Conservation (phyloP, 2,113 vertebrate genomes). For the Leucosticte australis region DNA sequence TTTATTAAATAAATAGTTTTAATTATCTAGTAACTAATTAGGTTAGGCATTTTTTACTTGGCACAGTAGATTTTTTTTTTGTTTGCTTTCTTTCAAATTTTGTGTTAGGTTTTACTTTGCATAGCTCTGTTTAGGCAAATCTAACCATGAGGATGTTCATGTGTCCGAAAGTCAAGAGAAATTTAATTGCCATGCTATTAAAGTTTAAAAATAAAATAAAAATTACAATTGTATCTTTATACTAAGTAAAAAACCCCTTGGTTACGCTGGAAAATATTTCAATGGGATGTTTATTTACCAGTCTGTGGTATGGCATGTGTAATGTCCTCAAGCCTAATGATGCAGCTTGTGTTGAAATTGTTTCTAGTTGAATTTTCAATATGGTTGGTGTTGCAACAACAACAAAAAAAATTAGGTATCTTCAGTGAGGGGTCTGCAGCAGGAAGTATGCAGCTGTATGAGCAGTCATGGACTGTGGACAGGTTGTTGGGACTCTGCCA, state of each 20-base stretch:
- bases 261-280: background rate
- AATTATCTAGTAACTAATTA: background rate
- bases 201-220: background rate
- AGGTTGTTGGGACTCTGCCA: conserved; percentile 6
- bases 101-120: background rate
- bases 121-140: background rate
- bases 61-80: rapidly evolving
- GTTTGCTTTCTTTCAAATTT: background rate
- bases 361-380: background rate
- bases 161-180: background rate
- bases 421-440: background rate
- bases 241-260: background rate
- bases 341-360: background rate
- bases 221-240: background rate
- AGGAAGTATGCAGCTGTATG: background rate
- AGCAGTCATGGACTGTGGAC: background rate
- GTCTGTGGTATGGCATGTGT: background rate
- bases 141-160: background rate
- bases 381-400: background rate
- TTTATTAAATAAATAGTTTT: background rate
- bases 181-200: background rate
- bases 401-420: background rate
- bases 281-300: background rate
- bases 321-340: background rate
- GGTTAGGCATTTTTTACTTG: background rate